Percentiles rank a stretch among this genome's conserved stretches.
Conservation (phyloP, 2,888 invertebrate species). For the Aphelenchoides bicaudatus region DNA sequence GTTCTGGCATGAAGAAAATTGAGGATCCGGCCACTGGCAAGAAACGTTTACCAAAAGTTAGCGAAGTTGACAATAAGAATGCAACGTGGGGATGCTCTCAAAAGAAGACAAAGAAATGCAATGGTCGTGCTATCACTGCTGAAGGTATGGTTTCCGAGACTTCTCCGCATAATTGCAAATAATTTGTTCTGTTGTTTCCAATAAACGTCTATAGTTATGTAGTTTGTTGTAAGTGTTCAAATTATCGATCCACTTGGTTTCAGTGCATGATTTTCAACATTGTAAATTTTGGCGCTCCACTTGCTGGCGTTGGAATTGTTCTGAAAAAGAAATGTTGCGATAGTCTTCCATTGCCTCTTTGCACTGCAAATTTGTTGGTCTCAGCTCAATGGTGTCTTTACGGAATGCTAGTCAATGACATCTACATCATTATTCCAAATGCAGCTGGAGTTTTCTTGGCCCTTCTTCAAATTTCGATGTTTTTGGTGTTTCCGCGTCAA, state of each 20-base stretch:
- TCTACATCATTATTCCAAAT: conserved; percentile 76
- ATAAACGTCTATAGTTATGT: too few species aligned
- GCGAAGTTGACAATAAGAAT: too few species aligned
- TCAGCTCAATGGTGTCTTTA: conserved; percentile 77
- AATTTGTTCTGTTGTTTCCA: too few species aligned
- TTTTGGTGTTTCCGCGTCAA: conserved; percentile 70
- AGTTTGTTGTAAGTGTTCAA: too few species aligned
- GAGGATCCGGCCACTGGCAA: too few species aligned
- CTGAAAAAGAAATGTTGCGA: conserved; percentile 78
- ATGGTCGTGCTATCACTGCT: too few species aligned
- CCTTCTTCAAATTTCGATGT: conserved; percentile 73
- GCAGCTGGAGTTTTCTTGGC: conserved; percentile 73
- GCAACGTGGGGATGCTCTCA: too few species aligned
- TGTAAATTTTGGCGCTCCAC: conserved; percentile 77
- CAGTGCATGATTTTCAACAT: conserved; percentile 73
- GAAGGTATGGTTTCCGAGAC: too few species aligned
- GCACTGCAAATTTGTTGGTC: conserved; percentile 78
- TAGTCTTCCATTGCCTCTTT: conserved; percentile 81
- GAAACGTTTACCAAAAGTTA: too few species aligned
- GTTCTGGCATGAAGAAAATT: too few species aligned
- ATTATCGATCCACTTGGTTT: conserved; percentile 69
- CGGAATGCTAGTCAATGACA: conserved; percentile 73
- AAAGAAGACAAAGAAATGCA: too few species aligned
- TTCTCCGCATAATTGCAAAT: too few species aligned
- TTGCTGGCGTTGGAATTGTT: conserved; percentile 74